Conservation (phyloP, 1,140 invertebrate species). For the Kradibia gibbosae region DNA sequence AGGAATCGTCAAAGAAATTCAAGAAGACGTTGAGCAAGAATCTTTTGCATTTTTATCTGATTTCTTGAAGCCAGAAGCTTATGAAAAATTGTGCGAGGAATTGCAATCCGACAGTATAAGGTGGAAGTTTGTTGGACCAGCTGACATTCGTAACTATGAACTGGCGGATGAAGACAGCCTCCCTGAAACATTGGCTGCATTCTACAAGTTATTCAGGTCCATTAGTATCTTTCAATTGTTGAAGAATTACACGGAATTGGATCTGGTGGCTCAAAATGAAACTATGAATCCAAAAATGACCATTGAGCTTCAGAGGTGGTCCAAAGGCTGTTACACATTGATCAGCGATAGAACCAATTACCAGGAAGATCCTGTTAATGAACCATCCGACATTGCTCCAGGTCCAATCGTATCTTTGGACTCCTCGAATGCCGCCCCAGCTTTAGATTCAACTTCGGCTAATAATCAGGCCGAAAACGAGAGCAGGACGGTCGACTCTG, state of each 20-base stretch:
- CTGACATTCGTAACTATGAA: slow-evolving; percentile 77
- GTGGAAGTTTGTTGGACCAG: slow-evolving; percentile 77
- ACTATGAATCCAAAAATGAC: slow-evolving; percentile 67
- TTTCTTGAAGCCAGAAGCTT: slow-evolving; percentile 73
- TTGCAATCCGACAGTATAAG: slow-evolving; percentile 69
- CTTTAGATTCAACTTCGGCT: background rate
- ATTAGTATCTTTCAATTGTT: slow-evolving; percentile 75
- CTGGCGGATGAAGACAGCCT: slow-evolving; percentile 70
- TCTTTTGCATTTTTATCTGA: slow-evolving; percentile 75
- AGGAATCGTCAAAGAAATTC: slow-evolving; percentile 70
- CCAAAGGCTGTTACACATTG: slow-evolving; percentile 77
- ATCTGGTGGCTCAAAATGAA: slow-evolving; percentile 66
- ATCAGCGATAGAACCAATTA: slow-evolving; percentile 58
- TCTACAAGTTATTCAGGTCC: slow-evolving; percentile 73
- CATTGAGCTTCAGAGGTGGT: slow-evolving; percentile 80
- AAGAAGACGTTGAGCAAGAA: slow-evolving; percentile 74
- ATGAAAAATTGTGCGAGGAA: slow-evolving; percentile 68
- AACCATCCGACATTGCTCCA: background rate
- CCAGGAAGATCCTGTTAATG: background rate
- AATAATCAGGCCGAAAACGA: too few relatives aligned
- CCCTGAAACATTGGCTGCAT: slow-evolving; percentile 66
- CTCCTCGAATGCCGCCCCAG: background rate
- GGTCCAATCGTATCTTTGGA: background rate
- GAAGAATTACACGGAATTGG: slow-evolving; percentile 78
- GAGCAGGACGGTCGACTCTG: background rate